phyloP scores from a whole-genome alignment of 1,140 invertebrate genomes.

The Euschistus heros region DNA sequence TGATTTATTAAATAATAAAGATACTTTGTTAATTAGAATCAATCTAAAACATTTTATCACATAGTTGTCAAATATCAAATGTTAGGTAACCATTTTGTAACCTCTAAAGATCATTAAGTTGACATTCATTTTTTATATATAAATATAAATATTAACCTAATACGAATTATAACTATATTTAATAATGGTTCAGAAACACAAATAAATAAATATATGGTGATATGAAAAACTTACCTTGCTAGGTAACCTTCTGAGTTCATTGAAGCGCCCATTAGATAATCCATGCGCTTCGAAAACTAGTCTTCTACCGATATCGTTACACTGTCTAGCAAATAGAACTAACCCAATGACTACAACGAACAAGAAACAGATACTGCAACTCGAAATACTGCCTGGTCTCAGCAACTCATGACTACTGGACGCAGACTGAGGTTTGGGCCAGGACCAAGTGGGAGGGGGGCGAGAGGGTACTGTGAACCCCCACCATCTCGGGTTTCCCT shows the following conservation, averaged over 20 bases:
- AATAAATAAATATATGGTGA: not conserved
- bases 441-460: not conserved
- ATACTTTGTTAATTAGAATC: too few species aligned
- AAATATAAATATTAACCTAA: too few species aligned
- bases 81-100: too few species aligned
- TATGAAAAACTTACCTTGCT: not conserved
- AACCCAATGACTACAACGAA: not conserved
- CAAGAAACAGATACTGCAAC: not conserved
- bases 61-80: too few species aligned
- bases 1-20: too few species aligned
- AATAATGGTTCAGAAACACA: too few species aligned
- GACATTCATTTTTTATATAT: too few species aligned
- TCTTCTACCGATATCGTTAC: not conserved
- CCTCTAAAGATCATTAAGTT: too few species aligned
- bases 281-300: not conserved
- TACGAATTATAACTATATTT: too few species aligned
- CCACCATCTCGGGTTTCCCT: not conserved
- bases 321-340: too few species aligned
- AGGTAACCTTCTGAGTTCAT: slow-evolving; percentile 6
- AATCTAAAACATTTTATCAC: too few species aligned
- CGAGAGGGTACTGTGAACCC: not conserved
- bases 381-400: not conserved
- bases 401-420: not conserved
- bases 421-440: not conserved
- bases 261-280: slow-evolving; percentile 5